A percentile compares a stretch with the other conserved stretches of the same genome.
phyloP scores from a whole-genome alignment of 2,888 invertebrate genomes.

The Bimastos eiseni region DNA sequence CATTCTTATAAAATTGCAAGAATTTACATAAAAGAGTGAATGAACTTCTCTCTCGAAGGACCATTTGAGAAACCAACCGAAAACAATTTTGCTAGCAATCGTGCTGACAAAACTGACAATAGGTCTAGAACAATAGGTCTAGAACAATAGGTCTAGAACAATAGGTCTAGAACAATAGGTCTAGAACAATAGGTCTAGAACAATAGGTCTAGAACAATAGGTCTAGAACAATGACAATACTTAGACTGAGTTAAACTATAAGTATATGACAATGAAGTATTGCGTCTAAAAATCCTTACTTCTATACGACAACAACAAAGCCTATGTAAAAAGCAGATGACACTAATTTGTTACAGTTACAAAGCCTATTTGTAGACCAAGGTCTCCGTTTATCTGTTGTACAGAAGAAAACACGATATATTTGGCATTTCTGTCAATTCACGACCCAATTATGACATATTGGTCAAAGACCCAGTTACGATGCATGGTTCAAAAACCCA shows the following conservation, averaged over 20 bases:
- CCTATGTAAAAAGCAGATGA: background rate
- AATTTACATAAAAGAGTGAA: background rate
- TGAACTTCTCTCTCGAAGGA: background rate
- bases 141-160: too few species aligned
- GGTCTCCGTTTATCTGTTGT: background rate
- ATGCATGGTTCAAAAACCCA: too few species aligned
- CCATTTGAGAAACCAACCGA: background rate
- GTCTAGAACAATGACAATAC: background rate
- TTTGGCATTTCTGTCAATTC: background rate
- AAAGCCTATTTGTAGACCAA: background rate
- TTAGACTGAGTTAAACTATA: background rate
- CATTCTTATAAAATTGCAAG: background rate
- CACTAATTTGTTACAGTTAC: background rate
- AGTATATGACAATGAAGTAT: background rate
- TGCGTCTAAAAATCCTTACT: background rate
- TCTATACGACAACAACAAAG: background rate
- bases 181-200: too few species aligned
- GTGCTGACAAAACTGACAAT: background rate
- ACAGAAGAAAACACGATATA: background rate
- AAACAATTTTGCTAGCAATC: background rate
- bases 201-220: too few species aligned
- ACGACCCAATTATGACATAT: too few species aligned
- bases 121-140: background rate
- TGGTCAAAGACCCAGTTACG: too few species aligned
- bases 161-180: too few species aligned